Evolutionary conservation across 1,140 invertebrate species (phyloP), one percentile per base, ranked within the genome.

Genomic region (Drosophila murphyi): DNA sequence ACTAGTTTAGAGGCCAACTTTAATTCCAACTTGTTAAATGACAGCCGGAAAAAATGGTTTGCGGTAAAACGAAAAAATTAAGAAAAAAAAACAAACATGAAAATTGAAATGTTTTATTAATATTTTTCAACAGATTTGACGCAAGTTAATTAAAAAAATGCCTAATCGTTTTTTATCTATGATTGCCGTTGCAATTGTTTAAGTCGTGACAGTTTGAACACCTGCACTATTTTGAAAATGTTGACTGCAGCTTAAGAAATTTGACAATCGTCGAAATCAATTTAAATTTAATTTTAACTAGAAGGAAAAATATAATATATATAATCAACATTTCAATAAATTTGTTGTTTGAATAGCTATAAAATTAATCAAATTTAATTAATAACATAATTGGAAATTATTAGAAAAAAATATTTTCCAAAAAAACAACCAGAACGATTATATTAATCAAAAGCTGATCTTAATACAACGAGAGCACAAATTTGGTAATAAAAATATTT

Each of bases 71-170:
- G n/a, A 43, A 47, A 57, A 37, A 3, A n/a, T 7, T 51, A 20
- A 28, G 4, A 28, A n/a, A 51, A 7, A 10, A 45, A 12, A 47
- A 28, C n/a, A 55, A 76, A 68, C 78, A 72, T 64, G 80, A 80
- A 88, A 88, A 87, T 87, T 87, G 76, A 87, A 87, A 87, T 88
- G 82, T 87, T 87, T 88, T 80, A 87, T 80, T 88, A 87, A 87
- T 77, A 80, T 77, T 80, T 82, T 88, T 88, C 72, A 88, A 83
- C 82, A 88, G 80, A 72, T 80, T 54, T 51, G 85, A 80, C 77
- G 69, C 80, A 82, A 82, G 82, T 87, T 88, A 88, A 82, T 87
- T 87, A 88, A 88, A 74, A 43, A 7, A 41, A n/a, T 43, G 20
- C 20, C 20, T 20, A 70, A 62, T 64, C 41, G 8, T n/a, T 10